Conservation (phyloP, 2,888 invertebrate genomes). For the Lamproptera curius region DNA sequence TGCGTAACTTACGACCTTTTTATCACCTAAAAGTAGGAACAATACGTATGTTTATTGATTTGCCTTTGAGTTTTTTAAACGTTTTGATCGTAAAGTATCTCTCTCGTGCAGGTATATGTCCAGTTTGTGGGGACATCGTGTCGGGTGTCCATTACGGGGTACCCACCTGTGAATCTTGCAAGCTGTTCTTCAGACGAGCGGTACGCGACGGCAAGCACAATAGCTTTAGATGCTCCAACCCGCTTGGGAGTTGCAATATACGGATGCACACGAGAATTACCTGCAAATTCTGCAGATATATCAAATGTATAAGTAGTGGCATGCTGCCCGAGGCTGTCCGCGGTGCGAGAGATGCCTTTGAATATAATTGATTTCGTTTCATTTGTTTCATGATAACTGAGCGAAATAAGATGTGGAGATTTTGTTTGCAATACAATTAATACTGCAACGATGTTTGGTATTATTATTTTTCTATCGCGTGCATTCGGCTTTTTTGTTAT, state of each 20-base stretch:
- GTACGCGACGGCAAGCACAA: conserved; percentile 21
- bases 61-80: neutral
- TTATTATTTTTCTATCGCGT: too few relatives aligned
- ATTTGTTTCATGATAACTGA: too few relatives aligned
- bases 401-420: too few relatives aligned
- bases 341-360: conserved; percentile 4
- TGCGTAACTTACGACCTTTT: too few relatives aligned
- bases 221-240: neutral
- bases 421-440: too few relatives aligned
- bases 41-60: too few relatives aligned
- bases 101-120: conserved; percentile 29
- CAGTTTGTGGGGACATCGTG: conserved; percentile 42
- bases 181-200: conserved; percentile 51
- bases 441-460: too few relatives aligned
- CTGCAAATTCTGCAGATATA: conserved; percentile 43
- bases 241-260: conserved; percentile 31
- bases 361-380: too few relatives aligned
- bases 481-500: too few relatives aligned
- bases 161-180: conserved; percentile 51
- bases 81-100: neutral
- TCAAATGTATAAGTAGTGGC: conserved; percentile 41
- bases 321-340: conserved; percentile 40
- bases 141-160: conserved; percentile 48
- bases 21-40: too few relatives aligned
- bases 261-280: conserved; percentile 36